phyloP scores from a whole-genome alignment of 1,140 invertebrate genomes.

The Orius laevigatus region DNA sequence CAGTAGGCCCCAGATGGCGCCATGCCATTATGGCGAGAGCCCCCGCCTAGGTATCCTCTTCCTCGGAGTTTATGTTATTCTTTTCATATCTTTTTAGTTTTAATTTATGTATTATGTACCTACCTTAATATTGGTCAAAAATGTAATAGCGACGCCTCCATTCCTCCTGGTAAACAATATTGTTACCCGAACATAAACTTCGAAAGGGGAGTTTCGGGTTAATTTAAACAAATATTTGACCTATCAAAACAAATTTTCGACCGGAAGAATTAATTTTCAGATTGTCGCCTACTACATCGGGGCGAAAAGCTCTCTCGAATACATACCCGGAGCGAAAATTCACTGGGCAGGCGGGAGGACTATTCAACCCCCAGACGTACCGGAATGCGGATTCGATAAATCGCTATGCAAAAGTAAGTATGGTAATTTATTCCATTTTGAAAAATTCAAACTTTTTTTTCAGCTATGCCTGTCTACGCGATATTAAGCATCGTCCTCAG shows the following conservation, averaged over 20 bases:
- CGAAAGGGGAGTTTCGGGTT: background rate
- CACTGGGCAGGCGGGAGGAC: slow-evolving; percentile 71
- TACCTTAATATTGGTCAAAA: no score
- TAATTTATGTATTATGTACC: no score
- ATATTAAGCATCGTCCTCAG: slow-evolving; percentile 73
- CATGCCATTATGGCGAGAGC: no score
- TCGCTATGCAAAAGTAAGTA: slow-evolving; percentile 51
- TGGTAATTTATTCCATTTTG: no score
- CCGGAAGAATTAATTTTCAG: slow-evolving; percentile 29
- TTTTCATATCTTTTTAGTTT: no score
- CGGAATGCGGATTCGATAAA: slow-evolving; percentile 81
- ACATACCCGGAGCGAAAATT: slow-evolving; percentile 50
- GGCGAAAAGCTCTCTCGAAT: slow-evolving; percentile 49
- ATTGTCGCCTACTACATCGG: slow-evolving; percentile 77
- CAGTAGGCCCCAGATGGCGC: no score
- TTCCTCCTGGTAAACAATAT: background rate
- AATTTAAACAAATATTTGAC: background rate
- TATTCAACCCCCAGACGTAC: slow-evolving; percentile 63
- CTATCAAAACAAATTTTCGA: no score
- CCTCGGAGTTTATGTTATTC: no score
- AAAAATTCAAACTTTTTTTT: slow-evolving; percentile 23
- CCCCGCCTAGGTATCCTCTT: no score
- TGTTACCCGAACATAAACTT: background rate
- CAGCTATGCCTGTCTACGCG: slow-evolving; percentile 68
- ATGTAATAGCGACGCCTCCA: background rate